These are phyloP conservation scores for Zelostemma sp. DNA, from an alignment of 1,140 invertebrate species.

Conservation along the genomic window DNA sequence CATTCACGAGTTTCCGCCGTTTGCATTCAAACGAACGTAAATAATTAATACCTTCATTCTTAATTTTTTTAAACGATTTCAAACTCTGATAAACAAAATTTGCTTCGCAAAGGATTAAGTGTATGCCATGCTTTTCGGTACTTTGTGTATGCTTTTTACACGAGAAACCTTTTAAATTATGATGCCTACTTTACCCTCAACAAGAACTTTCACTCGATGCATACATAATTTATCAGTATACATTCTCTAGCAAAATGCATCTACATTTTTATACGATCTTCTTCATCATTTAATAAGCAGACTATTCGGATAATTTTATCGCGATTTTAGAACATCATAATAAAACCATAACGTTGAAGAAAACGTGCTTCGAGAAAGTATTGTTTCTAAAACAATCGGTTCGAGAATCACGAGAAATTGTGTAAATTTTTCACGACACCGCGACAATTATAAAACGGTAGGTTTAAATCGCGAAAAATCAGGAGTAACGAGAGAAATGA, in stretches of 20 bases:
- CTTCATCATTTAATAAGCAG: not conserved
- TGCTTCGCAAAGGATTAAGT: not conserved
- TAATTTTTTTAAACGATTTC: too few species aligned
- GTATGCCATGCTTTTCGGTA: conserved; percentile 9
- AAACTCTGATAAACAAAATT: not conserved
- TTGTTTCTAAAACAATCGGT: not conserved
- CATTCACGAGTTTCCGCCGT: too few species aligned
- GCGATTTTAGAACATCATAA: not conserved
- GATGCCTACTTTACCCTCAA: conserved; percentile 19
- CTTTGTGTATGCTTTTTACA: conserved; percentile 19
- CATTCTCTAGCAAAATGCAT: conserved; percentile 17
- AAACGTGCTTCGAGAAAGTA: not conserved
- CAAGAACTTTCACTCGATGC: conserved; percentile 18
- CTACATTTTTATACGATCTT: conserved; percentile 14
- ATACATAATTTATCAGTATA: conserved; percentile 25
- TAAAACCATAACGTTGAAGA: not conserved
- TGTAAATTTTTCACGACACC: not conserved
- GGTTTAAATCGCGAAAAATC: not conserved
- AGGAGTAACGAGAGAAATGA: not conserved
- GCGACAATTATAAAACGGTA: too few species aligned
- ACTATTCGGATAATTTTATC: conserved; percentile 1
- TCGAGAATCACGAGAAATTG: not conserved
- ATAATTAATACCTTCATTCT: too few species aligned
- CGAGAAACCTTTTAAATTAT: conserved; percentile 31
- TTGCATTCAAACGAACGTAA: too few species aligned